A percentile compares a stretch with the other conserved stretches of the same genome.
Evolutionary conservation across 2,797 vertebrate species (phyloP).

Genomic region (Discoglossus pictus): DNA sequence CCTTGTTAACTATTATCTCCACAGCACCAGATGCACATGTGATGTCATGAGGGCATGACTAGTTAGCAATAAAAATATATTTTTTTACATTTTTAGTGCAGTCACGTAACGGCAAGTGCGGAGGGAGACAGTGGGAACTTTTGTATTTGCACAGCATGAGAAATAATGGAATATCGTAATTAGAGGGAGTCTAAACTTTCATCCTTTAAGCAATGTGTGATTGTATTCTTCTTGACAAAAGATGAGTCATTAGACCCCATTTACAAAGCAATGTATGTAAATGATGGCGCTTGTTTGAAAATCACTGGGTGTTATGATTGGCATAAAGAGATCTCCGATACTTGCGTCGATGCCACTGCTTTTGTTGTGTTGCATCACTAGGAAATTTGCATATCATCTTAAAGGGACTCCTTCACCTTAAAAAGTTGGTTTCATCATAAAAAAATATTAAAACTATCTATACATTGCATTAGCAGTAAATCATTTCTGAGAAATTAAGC

Average conservation of each 20-base stretch:
- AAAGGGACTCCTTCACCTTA: too few relatives aligned
- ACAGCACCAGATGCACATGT: conserved; percentile 16
- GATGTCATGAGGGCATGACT: conserved; percentile 17
- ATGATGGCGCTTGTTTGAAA: background rate
- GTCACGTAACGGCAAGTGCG: conserved; percentile 5
- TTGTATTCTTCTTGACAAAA: conserved; percentile 15
- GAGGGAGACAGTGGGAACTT: conserved; percentile 4
- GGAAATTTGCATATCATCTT: too few relatives aligned
- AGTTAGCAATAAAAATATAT: conserved; percentile 8
- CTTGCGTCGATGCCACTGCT: background rate
- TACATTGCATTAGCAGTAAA: too few relatives aligned
- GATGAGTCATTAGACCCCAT: conserved; percentile 11
- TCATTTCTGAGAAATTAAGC: too few relatives aligned
- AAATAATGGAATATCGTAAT: conserved; percentile 24
- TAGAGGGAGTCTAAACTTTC: conserved; percentile 7
- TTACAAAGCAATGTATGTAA: conserved; percentile 24
- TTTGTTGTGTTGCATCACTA: too few relatives aligned
- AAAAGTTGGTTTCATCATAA: too few relatives aligned
- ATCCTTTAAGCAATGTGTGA: conserved; percentile 17
- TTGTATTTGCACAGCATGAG: conserved; percentile 18
- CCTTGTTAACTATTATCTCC: conserved; percentile 37
- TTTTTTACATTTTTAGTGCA: conserved; percentile 21
- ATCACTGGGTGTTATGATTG: background rate
- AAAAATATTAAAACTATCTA: too few relatives aligned
- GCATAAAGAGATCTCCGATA: background rate